These are phyloP conservation scores for Puffinus mauretanicus DNA, from an alignment of 2,113 vertebrate species.

Conservation along the genomic window DNA sequence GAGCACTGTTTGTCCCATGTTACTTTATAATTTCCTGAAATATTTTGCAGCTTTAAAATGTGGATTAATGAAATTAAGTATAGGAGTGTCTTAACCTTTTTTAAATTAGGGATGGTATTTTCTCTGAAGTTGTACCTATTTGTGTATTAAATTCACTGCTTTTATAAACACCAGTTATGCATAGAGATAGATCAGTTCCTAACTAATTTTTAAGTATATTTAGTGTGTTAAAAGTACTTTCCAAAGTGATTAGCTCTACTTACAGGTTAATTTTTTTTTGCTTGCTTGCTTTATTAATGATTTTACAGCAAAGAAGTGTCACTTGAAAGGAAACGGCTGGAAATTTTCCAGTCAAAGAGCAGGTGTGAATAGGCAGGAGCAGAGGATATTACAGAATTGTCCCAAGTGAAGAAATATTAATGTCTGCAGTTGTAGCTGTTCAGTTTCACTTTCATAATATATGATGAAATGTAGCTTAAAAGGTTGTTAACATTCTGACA, in stretches of 20 bases:
- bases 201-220: neutral
- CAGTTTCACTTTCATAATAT: neutral
- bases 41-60: neutral
- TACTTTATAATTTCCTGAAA: neutral
- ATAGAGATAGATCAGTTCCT: neutral
- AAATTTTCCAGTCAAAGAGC: neutral
- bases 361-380: neutral
- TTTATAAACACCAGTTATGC: neutral
- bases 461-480: neutral
- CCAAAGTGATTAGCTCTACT: neutral
- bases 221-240: neutral
- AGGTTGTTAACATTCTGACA: neutral
- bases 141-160: neutral
- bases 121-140: neutral
- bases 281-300: neutral
- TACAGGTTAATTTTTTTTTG: neutral
- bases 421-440: neutral
- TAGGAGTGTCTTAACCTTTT: neutral
- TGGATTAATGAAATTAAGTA: neutral
- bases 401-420: neutral
- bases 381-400: neutral
- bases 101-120: neutral
- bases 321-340: neutral
- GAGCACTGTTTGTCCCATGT: neutral
- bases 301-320: neutral